Conservation (phyloP, 1,140 invertebrate species). For the Tribolium madens region DNA sequence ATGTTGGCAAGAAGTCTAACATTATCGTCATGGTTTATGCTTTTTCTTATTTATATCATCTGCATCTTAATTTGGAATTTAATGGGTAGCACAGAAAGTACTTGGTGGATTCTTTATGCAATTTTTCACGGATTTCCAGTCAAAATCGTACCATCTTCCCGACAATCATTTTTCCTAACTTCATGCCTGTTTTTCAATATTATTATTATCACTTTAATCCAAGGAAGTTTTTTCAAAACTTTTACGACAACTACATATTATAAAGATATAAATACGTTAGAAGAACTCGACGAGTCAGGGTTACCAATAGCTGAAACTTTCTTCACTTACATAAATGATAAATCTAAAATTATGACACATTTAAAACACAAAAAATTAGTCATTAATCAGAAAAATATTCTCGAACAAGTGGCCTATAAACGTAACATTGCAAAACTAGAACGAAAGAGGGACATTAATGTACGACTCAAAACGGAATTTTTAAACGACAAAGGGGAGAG, state of each 20-base stretch:
- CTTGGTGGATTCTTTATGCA: background rate
- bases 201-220: background rate
- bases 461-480: background rate
- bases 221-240: background rate
- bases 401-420: constrained; percentile 6
- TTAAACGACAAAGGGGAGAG: constrained; percentile 17
- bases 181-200: constrained; percentile 14
- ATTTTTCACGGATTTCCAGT: constrained; percentile 9
- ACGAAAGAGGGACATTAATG: constrained; percentile 26
- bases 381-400: background rate
- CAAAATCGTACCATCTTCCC: background rate
- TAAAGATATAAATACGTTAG: constrained; percentile 49
- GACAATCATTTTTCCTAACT: background rate
- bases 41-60: background rate
- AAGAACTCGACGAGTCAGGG: constrained; percentile 43
- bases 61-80: background rate
- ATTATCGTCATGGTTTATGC: background rate
- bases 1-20: background rate
- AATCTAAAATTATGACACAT: constrained; percentile 35
- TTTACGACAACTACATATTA: constrained; percentile 28
- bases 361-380: constrained; percentile 17
- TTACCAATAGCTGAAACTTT: constrained; percentile 41
- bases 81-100: background rate
- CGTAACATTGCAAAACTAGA: constrained; percentile 32
- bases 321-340: constrained; percentile 7